Conservation (phyloP, 1,140 invertebrate species). For the Bemisia tabaci region DNA sequence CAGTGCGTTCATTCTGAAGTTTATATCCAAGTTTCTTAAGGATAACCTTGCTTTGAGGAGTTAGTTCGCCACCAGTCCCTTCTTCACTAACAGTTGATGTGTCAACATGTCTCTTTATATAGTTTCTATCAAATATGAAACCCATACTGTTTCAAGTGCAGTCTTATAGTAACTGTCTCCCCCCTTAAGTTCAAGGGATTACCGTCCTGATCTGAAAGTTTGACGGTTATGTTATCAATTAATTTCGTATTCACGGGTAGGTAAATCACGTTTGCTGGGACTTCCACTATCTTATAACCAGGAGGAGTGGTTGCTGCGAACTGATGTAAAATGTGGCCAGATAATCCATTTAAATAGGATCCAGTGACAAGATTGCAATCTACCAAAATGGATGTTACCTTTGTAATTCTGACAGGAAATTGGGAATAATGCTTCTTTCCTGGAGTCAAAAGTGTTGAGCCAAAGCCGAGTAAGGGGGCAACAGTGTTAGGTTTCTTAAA, state of each 20-base stretch:
- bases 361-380: slow-evolving; percentile 16
- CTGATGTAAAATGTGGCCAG: slow-evolving; percentile 25
- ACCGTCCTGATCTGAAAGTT: slow-evolving; percentile 16
- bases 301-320: slow-evolving; percentile 23
- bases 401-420: slow-evolving; percentile 8
- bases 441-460: no score
- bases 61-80: no score
- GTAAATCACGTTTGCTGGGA: slow-evolving; percentile 17
- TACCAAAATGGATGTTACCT: slow-evolving; percentile 11
- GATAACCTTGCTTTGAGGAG: neutral
- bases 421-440: slow-evolving; percentile 11
- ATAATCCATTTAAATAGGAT: slow-evolving; percentile 24
- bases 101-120: neutral
- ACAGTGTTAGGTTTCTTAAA: no score
- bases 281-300: slow-evolving; percentile 25
- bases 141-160: slow-evolving; percentile 17
- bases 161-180: slow-evolving; percentile 15
- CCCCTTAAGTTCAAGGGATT: slow-evolving; percentile 17
- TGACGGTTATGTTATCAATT: slow-evolving; percentile 18
- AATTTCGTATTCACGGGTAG: slow-evolving; percentile 14
- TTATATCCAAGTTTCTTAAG: neutral
- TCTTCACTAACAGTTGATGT: slow-evolving; percentile 7
- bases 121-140: slow-evolving; percentile 12
- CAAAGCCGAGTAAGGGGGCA: no score
- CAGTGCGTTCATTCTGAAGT: no score